Conservation (phyloP, 2,888 invertebrate species). For the Dryococelus australis region DNA sequence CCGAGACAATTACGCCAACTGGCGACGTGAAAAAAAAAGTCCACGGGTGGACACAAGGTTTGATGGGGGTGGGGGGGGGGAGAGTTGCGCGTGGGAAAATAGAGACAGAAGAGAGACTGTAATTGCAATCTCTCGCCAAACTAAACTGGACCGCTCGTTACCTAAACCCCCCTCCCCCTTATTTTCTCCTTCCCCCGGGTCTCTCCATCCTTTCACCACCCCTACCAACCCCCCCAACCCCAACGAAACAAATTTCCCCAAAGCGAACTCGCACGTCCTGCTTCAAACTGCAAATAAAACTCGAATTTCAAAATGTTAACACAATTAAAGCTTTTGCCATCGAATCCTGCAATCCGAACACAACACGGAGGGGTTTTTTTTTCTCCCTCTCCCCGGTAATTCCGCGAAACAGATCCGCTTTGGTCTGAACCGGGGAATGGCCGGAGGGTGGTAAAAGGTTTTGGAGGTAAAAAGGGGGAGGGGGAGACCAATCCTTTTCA, state of each 20-base stretch:
- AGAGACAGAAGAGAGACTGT: background rate
- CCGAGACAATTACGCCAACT: background rate
- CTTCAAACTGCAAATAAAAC: background rate
- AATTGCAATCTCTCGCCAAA: slow-evolving; percentile 2
- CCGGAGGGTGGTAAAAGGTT: background rate
- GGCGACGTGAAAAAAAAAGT: background rate
- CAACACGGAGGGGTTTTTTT: background rate
- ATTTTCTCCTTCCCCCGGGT: too few relatives aligned
- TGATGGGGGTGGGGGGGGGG: background rate
- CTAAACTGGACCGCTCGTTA: background rate
- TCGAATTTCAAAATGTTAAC: slow-evolving; percentile 16
- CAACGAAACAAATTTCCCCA: slow-evolving; percentile 2
- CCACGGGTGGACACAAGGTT: background rate
- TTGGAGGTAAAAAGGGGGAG: background rate
- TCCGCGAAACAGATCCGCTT: slow-evolving; percentile 5
- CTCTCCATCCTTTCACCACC: background rate
- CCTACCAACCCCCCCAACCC: background rate
- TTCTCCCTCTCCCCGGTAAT: background rate
- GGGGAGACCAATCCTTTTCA: background rate
- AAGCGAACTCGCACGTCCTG: background rate
- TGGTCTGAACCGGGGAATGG: background rate
- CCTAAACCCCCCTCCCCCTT: background rate
- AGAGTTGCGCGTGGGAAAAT: background rate
- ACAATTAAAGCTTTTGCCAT: slow-evolving; percentile 8
- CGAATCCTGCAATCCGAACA: slow-evolving; percentile 16